Evolutionary conservation across 2,888 invertebrate genomes (phyloP).

Genomic region (Microctonus hyperodae): DNA sequence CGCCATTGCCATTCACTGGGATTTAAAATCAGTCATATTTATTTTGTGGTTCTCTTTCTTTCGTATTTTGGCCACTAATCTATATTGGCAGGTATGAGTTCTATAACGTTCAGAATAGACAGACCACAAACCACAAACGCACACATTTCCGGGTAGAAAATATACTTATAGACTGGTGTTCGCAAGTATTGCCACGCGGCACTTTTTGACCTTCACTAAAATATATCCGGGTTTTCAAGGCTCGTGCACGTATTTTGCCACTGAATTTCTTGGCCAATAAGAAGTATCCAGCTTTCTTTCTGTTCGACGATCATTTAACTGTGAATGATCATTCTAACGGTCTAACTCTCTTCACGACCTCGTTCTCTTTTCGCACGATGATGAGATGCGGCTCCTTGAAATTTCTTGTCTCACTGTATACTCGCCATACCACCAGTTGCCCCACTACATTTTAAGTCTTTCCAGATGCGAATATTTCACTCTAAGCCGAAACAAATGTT

Average conservation of each 20-base stretch:
- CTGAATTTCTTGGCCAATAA: neutral
- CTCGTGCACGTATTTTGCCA: constrained; percentile 40
- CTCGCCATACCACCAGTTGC: neutral
- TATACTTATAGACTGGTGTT: neutral
- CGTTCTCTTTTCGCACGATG: constrained; percentile 17
- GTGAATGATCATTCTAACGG: neutral
- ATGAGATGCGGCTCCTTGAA: constrained; percentile 14
- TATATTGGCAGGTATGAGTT: constrained; percentile 37
- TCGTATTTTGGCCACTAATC: constrained; percentile 36
- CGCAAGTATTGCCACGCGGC: neutral
- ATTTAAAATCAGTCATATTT: constrained; percentile 14
- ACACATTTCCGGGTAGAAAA: neutral
- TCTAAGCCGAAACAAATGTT: constrained; percentile 44
- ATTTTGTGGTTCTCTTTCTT: neutral
- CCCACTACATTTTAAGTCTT: constrained; percentile 50
- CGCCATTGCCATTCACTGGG: constrained; percentile 40
- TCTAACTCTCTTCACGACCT: constrained; percentile 16
- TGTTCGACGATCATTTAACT: neutral
- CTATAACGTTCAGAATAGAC: constrained; percentile 20
- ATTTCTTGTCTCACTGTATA: neutral
- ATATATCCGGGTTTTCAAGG: constrained; percentile 44
- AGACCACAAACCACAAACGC: neutral
- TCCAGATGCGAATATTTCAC: constrained; percentile 50
- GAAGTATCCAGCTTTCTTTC: neutral
- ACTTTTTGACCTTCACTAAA: constrained; percentile 37